phyloP scores from a whole-genome alignment of 1,140 invertebrate genomes.

The Heliothis subflexa region DNA sequence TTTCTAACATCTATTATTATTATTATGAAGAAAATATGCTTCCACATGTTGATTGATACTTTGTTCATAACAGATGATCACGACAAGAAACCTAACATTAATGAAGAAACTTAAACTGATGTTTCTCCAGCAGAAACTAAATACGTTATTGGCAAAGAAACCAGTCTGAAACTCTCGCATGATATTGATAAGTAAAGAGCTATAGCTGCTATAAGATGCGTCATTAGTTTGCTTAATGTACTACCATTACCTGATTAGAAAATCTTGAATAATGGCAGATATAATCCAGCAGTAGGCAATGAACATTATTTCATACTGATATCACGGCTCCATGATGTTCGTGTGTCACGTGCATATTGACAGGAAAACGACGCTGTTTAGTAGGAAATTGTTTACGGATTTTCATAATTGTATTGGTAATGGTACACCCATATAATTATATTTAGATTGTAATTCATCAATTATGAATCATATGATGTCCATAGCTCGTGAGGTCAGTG shows the following conservation, averaged over 20 bases:
- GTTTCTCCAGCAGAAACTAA: not conserved
- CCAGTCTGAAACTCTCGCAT: constrained; percentile 11
- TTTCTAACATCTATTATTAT: constrained; percentile 7
- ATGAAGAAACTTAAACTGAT: not conserved
- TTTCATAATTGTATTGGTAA: constrained; percentile 15
- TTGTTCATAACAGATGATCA: not conserved
- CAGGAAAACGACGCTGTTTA: constrained; percentile 15
- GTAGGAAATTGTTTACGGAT: not conserved
- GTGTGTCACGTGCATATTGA: not conserved
- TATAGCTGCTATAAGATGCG: constrained; percentile 9
- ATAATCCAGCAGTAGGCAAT: constrained; percentile 2
- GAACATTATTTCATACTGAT: not conserved
- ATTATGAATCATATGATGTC: not conserved
- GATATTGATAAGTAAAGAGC: constrained; percentile 8
- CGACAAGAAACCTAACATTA: not conserved
- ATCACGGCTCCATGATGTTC: not conserved
- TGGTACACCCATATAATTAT: constrained; percentile 3
- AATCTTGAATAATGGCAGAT: constrained; percentile 14
- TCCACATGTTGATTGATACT: not conserved
- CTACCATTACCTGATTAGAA: constrained; percentile 36
- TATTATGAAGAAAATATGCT: constrained; percentile 3
- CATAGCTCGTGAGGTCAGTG: constrained; percentile 4
- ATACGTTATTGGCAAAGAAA: constrained; percentile 2
- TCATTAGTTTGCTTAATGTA: constrained; percentile 28
- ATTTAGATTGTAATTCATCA: constrained; percentile 7